Conservation (phyloP, 2,113 vertebrate species). For the Dissostichus mawsoni region DNA sequence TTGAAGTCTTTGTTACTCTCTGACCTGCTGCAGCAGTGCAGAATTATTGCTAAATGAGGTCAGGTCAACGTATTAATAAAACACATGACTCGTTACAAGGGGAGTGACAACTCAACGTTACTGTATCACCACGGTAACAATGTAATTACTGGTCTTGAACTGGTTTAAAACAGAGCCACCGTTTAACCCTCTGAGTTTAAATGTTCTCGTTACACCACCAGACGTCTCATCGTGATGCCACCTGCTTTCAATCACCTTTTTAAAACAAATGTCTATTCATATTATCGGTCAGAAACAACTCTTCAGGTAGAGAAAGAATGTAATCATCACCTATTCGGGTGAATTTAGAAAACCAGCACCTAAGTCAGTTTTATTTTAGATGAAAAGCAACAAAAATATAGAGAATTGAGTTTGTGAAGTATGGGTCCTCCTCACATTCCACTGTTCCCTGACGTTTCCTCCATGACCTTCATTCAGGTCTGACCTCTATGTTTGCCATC, state of each 20-base stretch:
- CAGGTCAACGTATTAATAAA: background rate
- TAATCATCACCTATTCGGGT: background rate
- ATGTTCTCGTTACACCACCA: background rate
- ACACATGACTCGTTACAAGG: conserved; percentile 3
- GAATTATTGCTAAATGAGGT: conserved; percentile 1
- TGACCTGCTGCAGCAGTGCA: conserved; percentile 25
- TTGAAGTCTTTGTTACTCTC: conserved; percentile 36
- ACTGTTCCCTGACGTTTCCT: conserved; percentile 44
- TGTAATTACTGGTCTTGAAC: conserved; percentile 11
- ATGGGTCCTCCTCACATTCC: conserved; percentile 62
- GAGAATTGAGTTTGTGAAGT: conserved; percentile 36
- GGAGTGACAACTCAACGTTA: background rate
- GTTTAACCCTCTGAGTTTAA: conserved; percentile 38
- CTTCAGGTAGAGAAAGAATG: conserved; percentile 27
- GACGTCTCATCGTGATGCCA: conserved; percentile 2
- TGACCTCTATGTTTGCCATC: conserved; percentile 4
- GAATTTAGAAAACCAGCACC: conserved; percentile 26
- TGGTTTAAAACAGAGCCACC: conserved; percentile 8
- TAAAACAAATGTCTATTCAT: background rate
- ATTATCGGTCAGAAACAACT: conserved; percentile 8
- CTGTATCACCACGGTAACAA: too few relatives aligned
- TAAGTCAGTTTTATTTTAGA: conserved; percentile 28
- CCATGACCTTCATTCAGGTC: conserved; percentile 49
- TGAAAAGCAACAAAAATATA: conserved; percentile 33
- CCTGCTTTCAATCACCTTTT: background rate